A percentile compares a stretch with the other conserved stretches of the same genome.
Evolutionary conservation across 1,140 invertebrate species (phyloP).

Genomic region (Gryon sp.): DNA sequence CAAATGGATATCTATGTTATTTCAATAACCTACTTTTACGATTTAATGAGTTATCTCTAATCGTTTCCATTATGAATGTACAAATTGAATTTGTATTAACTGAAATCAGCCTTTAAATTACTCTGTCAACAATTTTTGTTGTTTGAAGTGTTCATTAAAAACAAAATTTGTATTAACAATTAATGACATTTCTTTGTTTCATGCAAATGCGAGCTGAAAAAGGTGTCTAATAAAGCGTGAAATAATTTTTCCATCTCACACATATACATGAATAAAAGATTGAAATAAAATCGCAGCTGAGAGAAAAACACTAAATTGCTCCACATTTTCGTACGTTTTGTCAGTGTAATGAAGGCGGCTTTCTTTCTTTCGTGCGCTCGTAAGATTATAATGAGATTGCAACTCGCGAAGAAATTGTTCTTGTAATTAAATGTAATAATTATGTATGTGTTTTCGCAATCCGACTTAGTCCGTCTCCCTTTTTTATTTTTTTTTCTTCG

Average conservation of each 20-base stretch:
- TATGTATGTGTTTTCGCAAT: conserved; percentile 1
- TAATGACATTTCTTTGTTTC: too few species aligned
- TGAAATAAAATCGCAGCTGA: conserved; percentile 22
- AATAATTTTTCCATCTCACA: too few species aligned
- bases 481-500: conserved; percentile 14
- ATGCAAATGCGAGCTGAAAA: too few species aligned
- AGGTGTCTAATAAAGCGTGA: too few species aligned
- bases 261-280: too few species aligned
- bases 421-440: conserved; percentile 38
- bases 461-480: background rate
- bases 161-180: too few species aligned
- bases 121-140: too few species aligned
- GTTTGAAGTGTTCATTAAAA: too few species aligned
- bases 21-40: background rate
- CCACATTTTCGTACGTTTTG: conserved; percentile 28
- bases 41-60: background rate
- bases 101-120: too few species aligned
- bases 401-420: conserved; percentile 31
- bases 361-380: conserved; percentile 16
- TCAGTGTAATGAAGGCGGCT: conserved; percentile 25
- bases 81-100: too few species aligned
- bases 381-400: conserved; percentile 47
- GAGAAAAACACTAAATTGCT: conserved; percentile 37
- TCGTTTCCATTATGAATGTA: too few species aligned
- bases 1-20: too few species aligned